phyloP scores from a whole-genome alignment of 2,888 invertebrate species.

The Tineola bisselliella region DNA sequence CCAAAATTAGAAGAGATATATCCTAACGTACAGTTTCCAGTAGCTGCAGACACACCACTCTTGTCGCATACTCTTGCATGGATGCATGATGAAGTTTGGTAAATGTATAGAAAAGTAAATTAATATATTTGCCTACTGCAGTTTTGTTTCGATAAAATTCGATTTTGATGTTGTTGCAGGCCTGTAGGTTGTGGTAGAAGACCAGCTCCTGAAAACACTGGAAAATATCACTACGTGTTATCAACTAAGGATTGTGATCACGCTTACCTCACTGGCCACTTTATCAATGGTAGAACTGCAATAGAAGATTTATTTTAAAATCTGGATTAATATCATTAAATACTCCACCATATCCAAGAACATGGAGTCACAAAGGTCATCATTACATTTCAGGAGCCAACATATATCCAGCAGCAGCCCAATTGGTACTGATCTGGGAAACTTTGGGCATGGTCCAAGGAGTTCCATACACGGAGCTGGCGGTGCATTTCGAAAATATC shows the following conservation, averaged over 20 bases:
- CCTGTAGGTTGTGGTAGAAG: slow-evolving; percentile 9
- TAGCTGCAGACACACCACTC: slow-evolving; percentile 82
- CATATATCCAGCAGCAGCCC: slow-evolving; percentile 80
- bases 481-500: slow-evolving; percentile 24
- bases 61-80: slow-evolving; percentile 81
- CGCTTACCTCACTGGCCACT: slow-evolving; percentile 6
- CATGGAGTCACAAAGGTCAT: too few species aligned
- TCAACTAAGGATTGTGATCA: slow-evolving; percentile 10
- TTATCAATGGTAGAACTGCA: background rate
- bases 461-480: slow-evolving; percentile 66
- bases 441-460: slow-evolving; percentile 68
- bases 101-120: too few species aligned
- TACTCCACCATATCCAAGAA: too few species aligned
- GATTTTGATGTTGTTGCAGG: background rate
- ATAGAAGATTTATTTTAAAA: too few species aligned
- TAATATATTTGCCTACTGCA: too few species aligned
- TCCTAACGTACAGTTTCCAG: slow-evolving; percentile 78
- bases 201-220: background rate
- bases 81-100: slow-evolving; percentile 80
- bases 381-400: slow-evolving; percentile 57
- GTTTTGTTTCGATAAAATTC: too few species aligned
- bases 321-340: too few species aligned
- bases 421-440: slow-evolving; percentile 75
- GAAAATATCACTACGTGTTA: slow-evolving; percentile 7
- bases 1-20: slow-evolving; percentile 76